A percentile compares a stretch with the other conserved stretches of the same genome.
Conservation (phyloP, 2,113 vertebrate species). For the Sprattus sprattus region DNA sequence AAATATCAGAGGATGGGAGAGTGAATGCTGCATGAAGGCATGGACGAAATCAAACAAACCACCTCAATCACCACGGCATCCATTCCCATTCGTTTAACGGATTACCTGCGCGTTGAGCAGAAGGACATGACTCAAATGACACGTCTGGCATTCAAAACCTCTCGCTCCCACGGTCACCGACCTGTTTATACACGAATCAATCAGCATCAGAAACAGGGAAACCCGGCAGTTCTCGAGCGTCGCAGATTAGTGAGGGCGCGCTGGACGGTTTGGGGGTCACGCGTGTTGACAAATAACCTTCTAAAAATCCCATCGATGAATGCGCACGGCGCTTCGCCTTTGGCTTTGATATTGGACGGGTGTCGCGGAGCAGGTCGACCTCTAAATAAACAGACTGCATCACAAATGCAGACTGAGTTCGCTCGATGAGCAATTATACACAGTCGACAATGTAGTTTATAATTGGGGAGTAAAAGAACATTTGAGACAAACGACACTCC, state of each 20-base stretch:
- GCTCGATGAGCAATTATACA: constrained; percentile 38
- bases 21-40: constrained; percentile 47
- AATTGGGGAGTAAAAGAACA: background rate
- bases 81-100: constrained; percentile 64
- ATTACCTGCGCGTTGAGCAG: constrained; percentile 58
- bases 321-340: constrained; percentile 69
- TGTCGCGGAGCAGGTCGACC: constrained; percentile 40
- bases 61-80: constrained; percentile 56
- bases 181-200: constrained; percentile 75
- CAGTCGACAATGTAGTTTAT: constrained; percentile 4
- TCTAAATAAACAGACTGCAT: constrained; percentile 37
- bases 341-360: constrained; percentile 65
- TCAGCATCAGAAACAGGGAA: constrained; percentile 61
- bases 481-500: background rate
- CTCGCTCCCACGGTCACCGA: constrained; percentile 49
- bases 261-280: constrained; percentile 7
- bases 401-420: constrained; percentile 51
- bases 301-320: constrained; percentile 70
- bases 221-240: constrained; percentile 46
- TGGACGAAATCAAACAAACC: constrained; percentile 5
- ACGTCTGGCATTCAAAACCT: constrained; percentile 68
- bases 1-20: constrained; percentile 58
- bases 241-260: constrained; percentile 44
- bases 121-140: constrained; percentile 55
- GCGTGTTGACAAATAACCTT: constrained; percentile 68